A percentile compares a stretch with the other conserved stretches of the same genome.
These are phyloP conservation scores for Calliphora vicina DNA, from an alignment of 1,140 invertebrate species.

Conservation along the genomic window DNA sequence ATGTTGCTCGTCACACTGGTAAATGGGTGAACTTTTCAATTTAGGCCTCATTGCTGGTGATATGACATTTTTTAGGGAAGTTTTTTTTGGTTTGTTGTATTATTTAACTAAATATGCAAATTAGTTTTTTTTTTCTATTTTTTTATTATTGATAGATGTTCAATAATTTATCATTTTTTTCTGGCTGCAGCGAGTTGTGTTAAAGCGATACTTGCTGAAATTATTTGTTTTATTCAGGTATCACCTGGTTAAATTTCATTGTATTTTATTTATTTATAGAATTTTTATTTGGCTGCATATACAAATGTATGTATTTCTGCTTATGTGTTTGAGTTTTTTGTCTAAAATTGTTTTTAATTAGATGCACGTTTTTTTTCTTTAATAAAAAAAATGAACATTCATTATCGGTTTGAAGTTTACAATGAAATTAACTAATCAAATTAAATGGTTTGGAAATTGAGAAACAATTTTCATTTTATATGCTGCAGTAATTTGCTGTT, in stretches of 20 bases:
- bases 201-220: not conserved
- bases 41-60: slow-evolving; percentile 10
- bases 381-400: not conserved
- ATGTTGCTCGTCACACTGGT: not conserved
- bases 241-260: slow-evolving; percentile 24
- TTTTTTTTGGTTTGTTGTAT: not conserved
- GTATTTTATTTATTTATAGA: not conserved
- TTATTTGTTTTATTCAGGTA: not conserved
- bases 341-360: not conserved
- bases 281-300: not conserved
- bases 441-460: not conserved
- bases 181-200: too few species aligned
- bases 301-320: too few species aligned
- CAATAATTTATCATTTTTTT: slow-evolving; percentile 22
- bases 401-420: not conserved
- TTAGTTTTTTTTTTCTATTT: not conserved
- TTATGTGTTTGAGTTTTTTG: not conserved
- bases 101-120: slow-evolving; percentile 24
- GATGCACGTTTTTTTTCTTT: not conserved
- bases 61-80: slow-evolving; percentile 24
- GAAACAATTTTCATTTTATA: not conserved
- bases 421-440: not conserved
- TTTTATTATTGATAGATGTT: slow-evolving; percentile 19
- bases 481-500: too few species aligned
- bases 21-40: slow-evolving; percentile 9